These are phyloP conservation scores for Xiphophorus birchmanni DNA, from an alignment of 2,797 vertebrate species.

Conservation along the genomic window DNA sequence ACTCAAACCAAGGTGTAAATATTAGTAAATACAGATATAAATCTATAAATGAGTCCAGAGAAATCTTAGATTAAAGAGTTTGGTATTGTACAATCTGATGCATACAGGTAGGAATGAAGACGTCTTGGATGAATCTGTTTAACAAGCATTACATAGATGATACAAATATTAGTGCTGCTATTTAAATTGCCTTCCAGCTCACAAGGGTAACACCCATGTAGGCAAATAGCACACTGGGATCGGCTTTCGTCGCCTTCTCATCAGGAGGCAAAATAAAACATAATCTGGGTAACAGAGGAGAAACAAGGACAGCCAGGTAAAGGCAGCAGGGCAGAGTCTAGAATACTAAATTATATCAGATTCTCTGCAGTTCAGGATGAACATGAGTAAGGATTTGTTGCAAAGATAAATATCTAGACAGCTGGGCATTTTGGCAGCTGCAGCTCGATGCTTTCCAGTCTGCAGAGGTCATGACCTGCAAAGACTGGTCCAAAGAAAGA, in stretches of 20 bases:
- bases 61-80: no score
- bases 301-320: conserved; percentile 2
- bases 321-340: not conserved
- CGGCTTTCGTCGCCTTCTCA: conserved; percentile 33
- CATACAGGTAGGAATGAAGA: no score
- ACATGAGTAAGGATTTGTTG: not conserved
- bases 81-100: no score
- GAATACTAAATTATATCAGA: not conserved
- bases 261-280: conserved; percentile 10
- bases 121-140: no score
- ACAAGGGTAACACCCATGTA: not conserved
- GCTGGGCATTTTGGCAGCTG: not conserved
- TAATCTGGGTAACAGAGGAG: conserved; percentile 9
- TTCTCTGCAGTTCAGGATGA: not conserved
- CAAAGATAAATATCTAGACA: not conserved
- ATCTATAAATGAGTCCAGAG: no score
- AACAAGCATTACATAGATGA: not conserved
- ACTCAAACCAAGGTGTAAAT: no score
- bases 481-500: not conserved
- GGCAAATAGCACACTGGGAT: conserved; percentile 14
- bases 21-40: no score
- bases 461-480: not conserved
- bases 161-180: not conserved
- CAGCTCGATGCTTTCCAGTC: not conserved
- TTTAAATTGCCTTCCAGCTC: not conserved